These are phyloP conservation scores for Fulmarus glacialis DNA, from an alignment of 2,113 vertebrate species.

Conservation along the genomic window DNA sequence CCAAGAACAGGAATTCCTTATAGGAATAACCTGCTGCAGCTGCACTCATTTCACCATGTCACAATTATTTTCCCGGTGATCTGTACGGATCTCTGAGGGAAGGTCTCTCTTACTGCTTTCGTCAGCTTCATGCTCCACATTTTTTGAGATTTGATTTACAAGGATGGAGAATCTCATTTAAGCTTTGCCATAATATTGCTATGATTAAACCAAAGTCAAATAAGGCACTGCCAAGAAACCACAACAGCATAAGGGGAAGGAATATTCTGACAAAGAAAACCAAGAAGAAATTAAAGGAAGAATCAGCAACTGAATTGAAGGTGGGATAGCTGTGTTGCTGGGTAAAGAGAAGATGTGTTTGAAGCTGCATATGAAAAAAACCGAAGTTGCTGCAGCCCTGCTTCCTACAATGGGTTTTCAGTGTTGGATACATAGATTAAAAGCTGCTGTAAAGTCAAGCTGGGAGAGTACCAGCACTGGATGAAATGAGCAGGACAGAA, in stretches of 20 bases:
- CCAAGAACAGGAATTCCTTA: neutral
- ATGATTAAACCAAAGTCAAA: neutral
- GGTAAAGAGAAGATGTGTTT: neutral
- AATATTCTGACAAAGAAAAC: neutral
- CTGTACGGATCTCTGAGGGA: neutral
- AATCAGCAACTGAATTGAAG: neutral
- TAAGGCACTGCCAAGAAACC: neutral
- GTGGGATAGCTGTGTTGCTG: neutral
- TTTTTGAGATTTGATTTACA: neutral
- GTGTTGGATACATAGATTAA: neutral
- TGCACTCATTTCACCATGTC: fast-evolving
- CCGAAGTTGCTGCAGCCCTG: neutral
- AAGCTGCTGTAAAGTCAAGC: neutral
- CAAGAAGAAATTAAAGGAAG: neutral
- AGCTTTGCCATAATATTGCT: neutral
- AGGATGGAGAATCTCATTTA: neutral
- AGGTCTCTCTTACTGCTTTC: neutral
- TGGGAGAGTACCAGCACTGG: neutral
- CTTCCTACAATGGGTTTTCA: neutral
- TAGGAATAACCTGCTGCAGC: neutral
- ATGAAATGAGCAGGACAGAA: neutral
- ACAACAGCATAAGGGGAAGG: neutral
- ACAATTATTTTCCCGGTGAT: neutral
- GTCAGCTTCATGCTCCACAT: neutral
- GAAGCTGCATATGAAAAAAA: neutral